Conservation (phyloP, 2,888 invertebrate species). For the Erebia aethiops region DNA sequence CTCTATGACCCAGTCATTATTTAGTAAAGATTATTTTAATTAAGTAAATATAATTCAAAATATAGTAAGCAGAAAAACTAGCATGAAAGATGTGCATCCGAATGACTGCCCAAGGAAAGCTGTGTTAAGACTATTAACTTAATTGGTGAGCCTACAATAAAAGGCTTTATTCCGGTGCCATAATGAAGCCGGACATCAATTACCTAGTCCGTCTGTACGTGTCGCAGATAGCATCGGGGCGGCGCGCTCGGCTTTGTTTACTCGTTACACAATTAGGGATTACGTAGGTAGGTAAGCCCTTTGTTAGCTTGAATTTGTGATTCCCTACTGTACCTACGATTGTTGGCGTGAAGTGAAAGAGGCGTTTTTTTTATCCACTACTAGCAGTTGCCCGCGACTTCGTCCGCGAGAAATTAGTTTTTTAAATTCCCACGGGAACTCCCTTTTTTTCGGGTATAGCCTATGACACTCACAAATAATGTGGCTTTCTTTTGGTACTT, state of each 20-base stretch:
- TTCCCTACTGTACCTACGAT: conserved; percentile 2
- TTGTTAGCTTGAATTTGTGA: conserved; percentile 1
- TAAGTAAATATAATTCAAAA: no score
- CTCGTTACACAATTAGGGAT: conserved; percentile 30
- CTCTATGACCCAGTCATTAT: no score
- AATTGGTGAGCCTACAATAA: background rate
- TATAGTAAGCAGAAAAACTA: no score
- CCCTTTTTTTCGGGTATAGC: no score
- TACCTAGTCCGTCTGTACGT: conserved; percentile 34
- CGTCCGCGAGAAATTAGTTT: background rate
- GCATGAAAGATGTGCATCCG: no score
- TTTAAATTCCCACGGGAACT: no score
- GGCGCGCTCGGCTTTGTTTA: conserved; percentile 31
- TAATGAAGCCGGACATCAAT: conserved; percentile 32
- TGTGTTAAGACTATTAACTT: background rate
- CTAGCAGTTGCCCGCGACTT: no score
- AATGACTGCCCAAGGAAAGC: no score
- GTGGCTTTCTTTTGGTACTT: no score
- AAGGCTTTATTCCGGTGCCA: background rate
- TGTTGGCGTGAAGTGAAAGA: background rate
- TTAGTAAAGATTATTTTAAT: no score
- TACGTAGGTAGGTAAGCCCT: conserved; percentile 1
- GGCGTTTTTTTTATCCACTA: no score
- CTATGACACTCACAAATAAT: no score
- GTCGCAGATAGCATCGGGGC: conserved; percentile 35